Evolutionary conservation across 1,140 invertebrate species (phyloP).

Genomic region (Drosophila nebulosa): DNA sequence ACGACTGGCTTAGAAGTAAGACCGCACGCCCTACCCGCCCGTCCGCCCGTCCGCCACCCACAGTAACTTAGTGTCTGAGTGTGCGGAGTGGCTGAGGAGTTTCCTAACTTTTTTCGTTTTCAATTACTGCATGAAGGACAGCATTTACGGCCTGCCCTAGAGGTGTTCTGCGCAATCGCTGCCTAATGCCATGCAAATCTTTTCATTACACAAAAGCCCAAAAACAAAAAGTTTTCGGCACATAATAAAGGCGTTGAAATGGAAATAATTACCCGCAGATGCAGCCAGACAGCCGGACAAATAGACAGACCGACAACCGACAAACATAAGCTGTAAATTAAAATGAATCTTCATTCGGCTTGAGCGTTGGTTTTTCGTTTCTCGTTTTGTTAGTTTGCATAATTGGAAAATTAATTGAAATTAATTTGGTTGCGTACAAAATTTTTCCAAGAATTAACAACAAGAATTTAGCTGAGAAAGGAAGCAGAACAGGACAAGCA

Average conservation of each 20-base stretch:
- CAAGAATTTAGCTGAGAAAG: no score
- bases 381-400: not conserved
- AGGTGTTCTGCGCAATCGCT: slow-evolving; percentile 42
- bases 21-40: no score
- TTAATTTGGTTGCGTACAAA: not conserved
- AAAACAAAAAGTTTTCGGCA: slow-evolving; percentile 28
- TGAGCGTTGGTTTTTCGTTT: not conserved
- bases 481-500: no score
- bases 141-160: slow-evolving; percentile 22
- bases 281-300: slow-evolving; percentile 18
- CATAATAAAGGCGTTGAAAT: slow-evolving; percentile 52
- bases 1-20: slow-evolving; percentile 63
- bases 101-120: slow-evolving; percentile 51
- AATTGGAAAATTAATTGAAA: not conserved
- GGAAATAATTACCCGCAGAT: slow-evolving; percentile 74
- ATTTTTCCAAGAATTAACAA: not conserved
- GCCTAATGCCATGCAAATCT: slow-evolving; percentile 33
- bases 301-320: not conserved
- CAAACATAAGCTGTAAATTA: not conserved
- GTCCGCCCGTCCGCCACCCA: no score
- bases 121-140: slow-evolving; percentile 68
- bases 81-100: slow-evolving; percentile 43
- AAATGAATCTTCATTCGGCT: not conserved
- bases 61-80: no score
- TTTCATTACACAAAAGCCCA: slow-evolving; percentile 17